phyloP scores from a whole-genome alignment of 2,797 vertebrate species.

The Rousettus madagascariensis region DNA sequence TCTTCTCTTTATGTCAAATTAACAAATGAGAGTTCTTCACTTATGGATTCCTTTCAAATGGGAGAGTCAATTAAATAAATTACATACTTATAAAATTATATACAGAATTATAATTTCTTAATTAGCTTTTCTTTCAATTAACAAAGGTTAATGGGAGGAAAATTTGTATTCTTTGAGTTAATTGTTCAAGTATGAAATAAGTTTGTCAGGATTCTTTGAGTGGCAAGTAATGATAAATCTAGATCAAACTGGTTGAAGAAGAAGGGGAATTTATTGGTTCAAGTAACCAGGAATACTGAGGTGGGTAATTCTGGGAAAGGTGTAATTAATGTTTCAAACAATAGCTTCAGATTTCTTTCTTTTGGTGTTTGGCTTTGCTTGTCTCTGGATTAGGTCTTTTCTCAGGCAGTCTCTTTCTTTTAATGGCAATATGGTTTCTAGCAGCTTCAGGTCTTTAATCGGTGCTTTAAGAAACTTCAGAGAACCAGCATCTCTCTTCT shows the following conservation, averaged over 20 bases:
- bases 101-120: not conserved
- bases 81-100: not conserved
- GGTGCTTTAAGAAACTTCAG: not conserved
- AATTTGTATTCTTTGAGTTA: not conserved
- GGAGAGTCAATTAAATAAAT: constrained; percentile 34
- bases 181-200: not conserved
- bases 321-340: not conserved
- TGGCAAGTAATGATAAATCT: not conserved
- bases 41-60: not conserved
- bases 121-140: constrained; percentile 9
- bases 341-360: not conserved
- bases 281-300: not conserved
- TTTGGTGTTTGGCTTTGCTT: not conserved
- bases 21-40: not conserved
- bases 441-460: not conserved
- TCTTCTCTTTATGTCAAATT: not conserved
- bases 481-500: not conserved
- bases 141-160: not conserved
- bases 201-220: constrained; percentile 31
- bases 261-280: not conserved
- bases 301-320: not conserved
- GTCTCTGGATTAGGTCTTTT: not conserved
- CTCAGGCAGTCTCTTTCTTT: not conserved
- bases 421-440: not conserved
- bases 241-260: not conserved